These are phyloP conservation scores for Halcyon senegalensis DNA, from an alignment of 2,113 vertebrate species.

Conservation along the genomic window DNA sequence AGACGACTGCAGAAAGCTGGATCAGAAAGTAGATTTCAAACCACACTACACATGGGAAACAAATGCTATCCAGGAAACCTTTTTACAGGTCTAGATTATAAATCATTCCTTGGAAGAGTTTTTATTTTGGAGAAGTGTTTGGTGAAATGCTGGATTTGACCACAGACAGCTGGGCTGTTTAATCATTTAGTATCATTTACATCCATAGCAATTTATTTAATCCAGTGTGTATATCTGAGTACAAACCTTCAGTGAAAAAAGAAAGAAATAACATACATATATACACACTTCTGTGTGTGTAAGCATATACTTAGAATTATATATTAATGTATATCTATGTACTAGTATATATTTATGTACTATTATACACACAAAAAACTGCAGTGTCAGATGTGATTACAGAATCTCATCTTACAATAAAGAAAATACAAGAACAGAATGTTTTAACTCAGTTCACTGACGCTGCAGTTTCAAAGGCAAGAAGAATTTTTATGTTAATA, in stretches of 20 bases:
- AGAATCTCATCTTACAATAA: neutral
- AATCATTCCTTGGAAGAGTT: slow-evolving; percentile 19
- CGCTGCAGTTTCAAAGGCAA: neutral
- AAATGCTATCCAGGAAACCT: slow-evolving; percentile 35
- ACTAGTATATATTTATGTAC: neutral
- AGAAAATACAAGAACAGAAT: neutral
- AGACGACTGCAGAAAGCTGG: slow-evolving; percentile 20
- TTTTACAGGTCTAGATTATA: slow-evolving; percentile 27
- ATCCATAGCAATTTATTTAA: slow-evolving; percentile 4
- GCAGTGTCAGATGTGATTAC: neutral
- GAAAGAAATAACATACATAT: neutral
- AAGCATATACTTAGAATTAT: neutral
- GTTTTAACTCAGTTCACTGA: neutral
- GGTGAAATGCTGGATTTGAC: slow-evolving; percentile 5
- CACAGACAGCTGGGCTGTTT: slow-evolving; percentile 10
- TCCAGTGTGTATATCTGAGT: neutral
- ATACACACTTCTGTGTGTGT: neutral
- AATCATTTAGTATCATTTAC: neutral
- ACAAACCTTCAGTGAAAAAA: neutral
- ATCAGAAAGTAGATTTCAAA: slow-evolving; percentile 39
- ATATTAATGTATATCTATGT: neutral
- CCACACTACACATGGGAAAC: slow-evolving; percentile 10
- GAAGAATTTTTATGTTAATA: neutral
- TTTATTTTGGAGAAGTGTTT: slow-evolving; percentile 16
- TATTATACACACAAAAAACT: neutral